phyloP scores from a whole-genome alignment of 2,797 vertebrate genomes.

The Hephaestus fuliginosus region DNA sequence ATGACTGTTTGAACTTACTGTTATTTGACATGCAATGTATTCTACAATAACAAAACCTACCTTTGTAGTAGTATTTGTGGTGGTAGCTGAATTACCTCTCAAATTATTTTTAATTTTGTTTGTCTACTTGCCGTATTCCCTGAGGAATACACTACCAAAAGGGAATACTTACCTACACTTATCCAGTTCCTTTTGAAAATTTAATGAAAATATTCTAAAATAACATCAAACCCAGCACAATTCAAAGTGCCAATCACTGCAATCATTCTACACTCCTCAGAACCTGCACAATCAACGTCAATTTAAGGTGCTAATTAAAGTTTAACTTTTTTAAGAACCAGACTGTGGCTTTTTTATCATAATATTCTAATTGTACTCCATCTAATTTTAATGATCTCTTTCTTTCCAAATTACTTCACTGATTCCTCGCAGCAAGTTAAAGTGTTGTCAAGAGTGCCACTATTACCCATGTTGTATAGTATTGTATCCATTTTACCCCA shows the following conservation, averaged over 20 bases:
- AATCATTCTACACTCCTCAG: background rate
- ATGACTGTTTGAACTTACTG: background rate
- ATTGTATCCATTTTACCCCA: background rate
- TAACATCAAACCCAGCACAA: constrained; percentile 24
- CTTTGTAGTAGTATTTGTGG: background rate
- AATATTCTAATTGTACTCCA: background rate
- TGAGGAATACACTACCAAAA: background rate
- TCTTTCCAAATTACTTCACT: constrained; percentile 14
- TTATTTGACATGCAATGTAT: background rate
- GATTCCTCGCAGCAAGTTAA: constrained; percentile 5
- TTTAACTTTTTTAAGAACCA: background rate
- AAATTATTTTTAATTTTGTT: background rate
- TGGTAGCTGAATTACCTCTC: background rate
- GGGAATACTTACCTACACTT: constrained; percentile 16
- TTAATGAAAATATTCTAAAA: constrained; percentile 17
- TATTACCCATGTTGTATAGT: background rate
- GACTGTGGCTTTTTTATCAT: constrained; percentile 1
- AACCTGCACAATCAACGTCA: constrained; percentile 13
- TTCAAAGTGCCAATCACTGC: constrained; percentile 13
- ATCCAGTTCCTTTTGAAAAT: constrained; percentile 24
- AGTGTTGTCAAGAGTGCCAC: background rate
- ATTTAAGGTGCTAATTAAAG: constrained; percentile 44
- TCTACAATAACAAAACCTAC: background rate
- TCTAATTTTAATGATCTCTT: background rate
- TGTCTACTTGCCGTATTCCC: background rate